A percentile compares a stretch with the other conserved stretches of the same genome.
These are phyloP conservation scores for Dipodomys stephensi DNA, from an alignment of 2,113 vertebrate genomes.

Conservation along the genomic window DNA sequence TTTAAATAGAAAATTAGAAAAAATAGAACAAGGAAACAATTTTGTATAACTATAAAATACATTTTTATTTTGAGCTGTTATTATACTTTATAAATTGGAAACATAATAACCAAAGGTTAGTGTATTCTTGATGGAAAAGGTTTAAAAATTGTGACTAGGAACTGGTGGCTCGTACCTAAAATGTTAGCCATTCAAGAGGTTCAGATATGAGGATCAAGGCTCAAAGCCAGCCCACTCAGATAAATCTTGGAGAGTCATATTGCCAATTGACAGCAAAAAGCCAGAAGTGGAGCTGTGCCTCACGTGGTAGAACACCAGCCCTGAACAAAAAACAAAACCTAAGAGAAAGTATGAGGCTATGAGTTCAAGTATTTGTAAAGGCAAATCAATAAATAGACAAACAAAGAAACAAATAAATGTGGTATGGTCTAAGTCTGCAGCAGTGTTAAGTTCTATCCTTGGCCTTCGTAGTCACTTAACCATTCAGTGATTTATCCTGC, in stretches of 20 bases:
- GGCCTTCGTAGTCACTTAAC: neutral
- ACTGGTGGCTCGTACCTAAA: too few relatives aligned
- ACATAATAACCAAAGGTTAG: neutral
- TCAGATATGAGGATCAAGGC: too few relatives aligned
- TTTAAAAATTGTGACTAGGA: too few relatives aligned
- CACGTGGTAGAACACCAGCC: too few relatives aligned
- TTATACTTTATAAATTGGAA: neutral
- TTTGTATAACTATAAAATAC: neutral
- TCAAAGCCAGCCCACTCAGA: too few relatives aligned
- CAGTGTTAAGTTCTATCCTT: neutral
- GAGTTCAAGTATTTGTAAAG: too few relatives aligned
- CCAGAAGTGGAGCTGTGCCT: too few relatives aligned
- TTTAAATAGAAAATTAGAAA: neutral
- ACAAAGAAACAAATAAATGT: neutral
- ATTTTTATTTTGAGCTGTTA: neutral
- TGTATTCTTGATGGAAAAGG: neutral
- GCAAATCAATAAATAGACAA: neutral
- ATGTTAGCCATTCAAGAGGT: too few relatives aligned
- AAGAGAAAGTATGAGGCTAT: too few relatives aligned
- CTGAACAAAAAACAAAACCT: too few relatives aligned
- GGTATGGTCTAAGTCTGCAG: neutral
- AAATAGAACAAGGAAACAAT: neutral
- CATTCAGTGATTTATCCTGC: neutral
- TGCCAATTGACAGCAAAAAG: too few relatives aligned
- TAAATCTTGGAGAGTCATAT: too few relatives aligned